phyloP scores from a whole-genome alignment of 2,797 vertebrate genomes.

The Anas bahamensis region DNA sequence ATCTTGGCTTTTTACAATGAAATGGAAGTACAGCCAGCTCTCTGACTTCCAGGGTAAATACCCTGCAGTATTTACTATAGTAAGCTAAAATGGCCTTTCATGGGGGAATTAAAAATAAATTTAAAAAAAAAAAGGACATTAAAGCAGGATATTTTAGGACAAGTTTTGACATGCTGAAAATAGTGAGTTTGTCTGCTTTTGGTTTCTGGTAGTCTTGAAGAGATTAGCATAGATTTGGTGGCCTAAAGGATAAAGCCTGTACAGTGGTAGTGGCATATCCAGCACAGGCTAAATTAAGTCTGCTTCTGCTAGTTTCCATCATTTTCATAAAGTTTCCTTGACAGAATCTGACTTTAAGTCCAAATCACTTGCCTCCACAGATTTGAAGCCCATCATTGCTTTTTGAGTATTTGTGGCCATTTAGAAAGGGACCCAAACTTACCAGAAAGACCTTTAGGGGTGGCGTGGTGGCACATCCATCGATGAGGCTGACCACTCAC shows the following conservation, averaged over 20 bases:
- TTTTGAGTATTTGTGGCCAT: background rate
- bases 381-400: background rate
- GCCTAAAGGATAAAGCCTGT: background rate
- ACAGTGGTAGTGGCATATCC: background rate
- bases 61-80: background rate
- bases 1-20: conserved; percentile 20
- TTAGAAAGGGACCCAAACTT: background rate
- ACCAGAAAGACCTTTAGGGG: background rate
- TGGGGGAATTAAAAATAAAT: background rate
- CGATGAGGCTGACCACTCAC: background rate
- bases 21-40: background rate
- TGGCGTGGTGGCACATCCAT: background rate
- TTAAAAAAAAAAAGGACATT: background rate
- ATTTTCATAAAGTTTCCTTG: background rate
- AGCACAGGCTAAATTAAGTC: background rate
- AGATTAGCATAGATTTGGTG: conserved; percentile 36
- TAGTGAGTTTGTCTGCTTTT: background rate
- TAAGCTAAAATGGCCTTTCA: background rate
- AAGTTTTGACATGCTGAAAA: background rate
- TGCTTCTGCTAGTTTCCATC: background rate
- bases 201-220: background rate
- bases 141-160: background rate
- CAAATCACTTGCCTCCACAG: background rate
- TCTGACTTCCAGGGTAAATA: background rate
- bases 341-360: background rate